Conservation (phyloP, 2,113 vertebrate species). For the Rhea americana region DNA sequence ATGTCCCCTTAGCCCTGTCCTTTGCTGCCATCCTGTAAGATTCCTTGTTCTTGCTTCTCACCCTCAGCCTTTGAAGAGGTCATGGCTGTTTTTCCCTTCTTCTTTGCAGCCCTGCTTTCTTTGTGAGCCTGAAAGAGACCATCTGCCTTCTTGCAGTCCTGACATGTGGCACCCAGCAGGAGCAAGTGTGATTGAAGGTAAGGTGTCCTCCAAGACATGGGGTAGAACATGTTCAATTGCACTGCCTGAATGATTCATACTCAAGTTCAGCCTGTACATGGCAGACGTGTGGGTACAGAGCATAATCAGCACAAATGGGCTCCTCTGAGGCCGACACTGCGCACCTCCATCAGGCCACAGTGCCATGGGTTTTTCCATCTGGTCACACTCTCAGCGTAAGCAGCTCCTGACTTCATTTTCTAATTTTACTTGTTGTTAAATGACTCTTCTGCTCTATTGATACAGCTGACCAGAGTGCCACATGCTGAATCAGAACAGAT, state of each 20-base stretch:
- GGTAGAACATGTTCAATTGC: too few species aligned
- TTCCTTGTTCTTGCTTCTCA: neutral
- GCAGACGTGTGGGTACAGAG: neutral
- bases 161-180: rapidly evolving
- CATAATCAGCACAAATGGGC: neutral
- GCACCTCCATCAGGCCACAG: too few species aligned
- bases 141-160: neutral
- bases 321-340: too few species aligned
- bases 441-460: neutral
- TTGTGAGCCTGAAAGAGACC: neutral
- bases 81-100: neutral
- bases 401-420: neutral
- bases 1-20: neutral
- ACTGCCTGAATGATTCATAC: neutral
- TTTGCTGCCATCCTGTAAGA: neutral
- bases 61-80: neutral
- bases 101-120: neutral
- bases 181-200: neutral
- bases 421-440: neutral
- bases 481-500: neutral
- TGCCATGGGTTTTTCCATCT: too few species aligned
- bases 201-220: neutral
- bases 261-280: rapidly evolving
- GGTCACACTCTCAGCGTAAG: neutral
- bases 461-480: neutral